phyloP scores from a whole-genome alignment of 2,888 invertebrate species.

The Zhuqinia jingwanae region DNA sequence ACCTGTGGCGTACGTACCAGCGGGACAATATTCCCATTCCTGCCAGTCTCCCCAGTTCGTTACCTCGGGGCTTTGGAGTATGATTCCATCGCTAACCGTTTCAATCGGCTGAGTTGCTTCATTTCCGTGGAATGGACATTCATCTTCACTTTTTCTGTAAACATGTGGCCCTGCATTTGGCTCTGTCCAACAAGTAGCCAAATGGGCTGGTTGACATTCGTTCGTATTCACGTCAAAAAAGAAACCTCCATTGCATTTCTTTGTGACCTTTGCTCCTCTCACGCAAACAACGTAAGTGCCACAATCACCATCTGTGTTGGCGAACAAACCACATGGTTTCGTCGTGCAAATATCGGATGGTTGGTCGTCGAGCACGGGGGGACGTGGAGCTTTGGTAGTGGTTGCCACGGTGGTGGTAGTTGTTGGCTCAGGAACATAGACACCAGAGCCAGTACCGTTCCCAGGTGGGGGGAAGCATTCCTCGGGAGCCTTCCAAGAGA shows the following conservation, averaged over 20 bases:
- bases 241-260: constrained; percentile 74
- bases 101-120: neutral
- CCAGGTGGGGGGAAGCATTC: too few species aligned
- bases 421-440: neutral
- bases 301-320: constrained; percentile 70
- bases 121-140: constrained; percentile 64
- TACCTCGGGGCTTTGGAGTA: constrained; percentile 67
- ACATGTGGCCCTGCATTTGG: constrained; percentile 50
- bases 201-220: constrained; percentile 65
- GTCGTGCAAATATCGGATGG: constrained; percentile 78
- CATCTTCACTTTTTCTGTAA: neutral
- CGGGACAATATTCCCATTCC: constrained; percentile 62
- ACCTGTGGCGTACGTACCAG: constrained; percentile 67
- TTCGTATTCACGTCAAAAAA: constrained; percentile 67
- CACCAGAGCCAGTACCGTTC: neutral
- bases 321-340: constrained; percentile 69
- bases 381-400: constrained; percentile 12
- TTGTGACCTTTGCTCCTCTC: constrained; percentile 41
- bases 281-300: constrained; percentile 63
- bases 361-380: constrained; percentile 42
- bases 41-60: constrained; percentile 71
- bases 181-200: constrained; percentile 71
- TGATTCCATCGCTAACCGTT: neutral
- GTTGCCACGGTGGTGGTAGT: neutral
- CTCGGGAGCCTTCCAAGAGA: neutral